Evolutionary conservation across 2,797 vertebrate species (phyloP), one percentile per base, ranked within the genome.

Genomic region (Diplodus sargus): DNA sequence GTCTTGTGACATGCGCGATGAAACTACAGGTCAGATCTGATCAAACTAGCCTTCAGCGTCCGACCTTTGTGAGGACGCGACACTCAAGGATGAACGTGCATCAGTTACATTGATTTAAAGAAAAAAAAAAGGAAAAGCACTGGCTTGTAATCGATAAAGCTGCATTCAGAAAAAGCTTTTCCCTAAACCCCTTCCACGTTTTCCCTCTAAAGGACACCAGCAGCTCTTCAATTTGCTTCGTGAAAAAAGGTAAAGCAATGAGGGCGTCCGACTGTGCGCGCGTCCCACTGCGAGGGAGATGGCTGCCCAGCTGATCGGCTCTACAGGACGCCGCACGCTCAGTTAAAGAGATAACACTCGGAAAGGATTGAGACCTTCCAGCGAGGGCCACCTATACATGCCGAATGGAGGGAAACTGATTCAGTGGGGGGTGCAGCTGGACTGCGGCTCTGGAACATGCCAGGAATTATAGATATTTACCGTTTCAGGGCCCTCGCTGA

Each of bases 271-370:
- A 79, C 60, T 71, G 34, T 66, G 60, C 60, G 51, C 23, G 57
- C 57, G 49, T 69, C 82, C 62, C 62, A 65, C 70, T 79, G 85
- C 49, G 81, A 78, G 59, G 30, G 73, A 82, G 68, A 81, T 66
- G 47, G 82, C 79, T 48, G 22, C 78, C 80, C 64, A 70, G 74
- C 78, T 83, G 80, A 85, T 83, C 30, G 12, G 34, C 78, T 53
- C 85, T 25, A 68, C 87, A 76, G 73, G 86, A 67, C 6, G 30
- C 71, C 67, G 20, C 64, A 70, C 74, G 76, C 74, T 78, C 77
- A 47, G 85, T 76, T 87, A 84, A 81, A 80, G 66, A 73, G 74
- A 88, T 65, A 85, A 81, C 71, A 48, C 63, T 81, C 2, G 14
- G 73, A 67, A 67, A 30, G 48, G 47, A 81, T 45, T 53, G 65